Conservation (phyloP, 2,797 vertebrate species). For the Hippopotamyrus pictus region DNA sequence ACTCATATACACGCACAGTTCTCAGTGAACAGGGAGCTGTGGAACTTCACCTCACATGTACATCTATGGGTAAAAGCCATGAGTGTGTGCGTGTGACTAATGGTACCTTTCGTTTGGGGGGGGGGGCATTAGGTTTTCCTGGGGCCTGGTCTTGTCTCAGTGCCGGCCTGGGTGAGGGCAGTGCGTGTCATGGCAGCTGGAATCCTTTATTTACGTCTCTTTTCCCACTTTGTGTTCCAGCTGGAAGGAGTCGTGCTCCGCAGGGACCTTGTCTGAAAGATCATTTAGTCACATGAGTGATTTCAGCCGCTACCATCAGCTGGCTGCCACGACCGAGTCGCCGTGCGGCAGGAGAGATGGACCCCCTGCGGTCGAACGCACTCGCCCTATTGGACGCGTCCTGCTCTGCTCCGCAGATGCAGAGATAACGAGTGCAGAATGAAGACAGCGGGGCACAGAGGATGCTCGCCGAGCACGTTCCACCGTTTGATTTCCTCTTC, state of each 20-base stretch:
- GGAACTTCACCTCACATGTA: not conserved
- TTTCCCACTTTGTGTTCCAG: not conserved
- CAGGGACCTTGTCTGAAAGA: not conserved
- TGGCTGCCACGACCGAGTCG: not conserved
- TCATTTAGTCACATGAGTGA: not conserved
- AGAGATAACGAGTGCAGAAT: not conserved
- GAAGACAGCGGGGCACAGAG: not conserved
- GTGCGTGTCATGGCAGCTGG: not conserved
- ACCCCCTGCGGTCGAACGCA: not conserved
- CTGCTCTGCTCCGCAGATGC: not conserved
- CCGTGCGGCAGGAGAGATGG: not conserved
- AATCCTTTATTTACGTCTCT: not conserved
- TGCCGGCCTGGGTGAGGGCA: not conserved
- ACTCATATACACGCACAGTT: not conserved
- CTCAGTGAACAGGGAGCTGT: not conserved
- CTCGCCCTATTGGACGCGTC: not conserved
- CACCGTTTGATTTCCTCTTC: not conserved
- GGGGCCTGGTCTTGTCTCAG: not conserved
- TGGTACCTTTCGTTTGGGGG: not conserved
- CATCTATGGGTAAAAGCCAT: not conserved
- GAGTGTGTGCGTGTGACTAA: not conserved
- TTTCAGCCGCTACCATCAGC: not conserved
- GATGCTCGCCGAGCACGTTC: not conserved
- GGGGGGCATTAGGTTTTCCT: not conserved
- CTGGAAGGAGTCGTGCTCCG: not conserved